Conservation (phyloP, 2,888 invertebrate genomes). For the Patella pellucida region DNA sequence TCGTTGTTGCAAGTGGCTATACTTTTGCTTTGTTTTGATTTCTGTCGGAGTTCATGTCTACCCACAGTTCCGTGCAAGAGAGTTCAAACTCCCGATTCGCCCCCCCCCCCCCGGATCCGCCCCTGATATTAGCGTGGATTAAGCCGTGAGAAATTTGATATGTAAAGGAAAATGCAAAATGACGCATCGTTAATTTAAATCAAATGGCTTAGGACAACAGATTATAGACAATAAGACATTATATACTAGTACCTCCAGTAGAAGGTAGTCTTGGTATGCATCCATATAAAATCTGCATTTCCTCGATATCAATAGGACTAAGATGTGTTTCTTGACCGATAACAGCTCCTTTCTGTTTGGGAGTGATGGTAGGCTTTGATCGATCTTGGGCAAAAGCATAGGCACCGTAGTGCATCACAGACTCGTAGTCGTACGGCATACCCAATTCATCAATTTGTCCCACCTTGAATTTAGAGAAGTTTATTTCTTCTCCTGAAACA, state of each 20-base stretch:
- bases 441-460: conserved; percentile 45
- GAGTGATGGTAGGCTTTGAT: conserved; percentile 72
- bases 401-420: conserved; percentile 83
- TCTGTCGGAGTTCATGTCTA: too few species aligned
- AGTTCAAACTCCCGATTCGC: too few species aligned
- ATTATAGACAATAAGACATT: too few species aligned
- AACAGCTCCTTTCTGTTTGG: conserved; percentile 71
- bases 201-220: too few species aligned
- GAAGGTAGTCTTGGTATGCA: conserved; percentile 47
- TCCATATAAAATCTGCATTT: conserved; percentile 69
- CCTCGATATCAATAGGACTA: conserved; percentile 68
- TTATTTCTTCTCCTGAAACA: conserved; percentile 46
- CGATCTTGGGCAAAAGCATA: conserved; percentile 73
- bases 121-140: too few species aligned
- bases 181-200: too few species aligned
- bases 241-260: conserved; percentile 1
- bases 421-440: conserved; percentile 81
- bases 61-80: too few species aligned
- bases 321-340: conserved; percentile 75
- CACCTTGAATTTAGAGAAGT: conserved; percentile 48
- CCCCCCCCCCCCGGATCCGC: too few species aligned
- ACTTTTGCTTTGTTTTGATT: too few species aligned
- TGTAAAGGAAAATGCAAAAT: too few species aligned
- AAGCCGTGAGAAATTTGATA: too few species aligned
- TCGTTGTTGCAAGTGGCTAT: too few species aligned